Evolutionary conservation across 2,797 vertebrate species (phyloP).

Genomic region (Coluber constrictor): DNA sequence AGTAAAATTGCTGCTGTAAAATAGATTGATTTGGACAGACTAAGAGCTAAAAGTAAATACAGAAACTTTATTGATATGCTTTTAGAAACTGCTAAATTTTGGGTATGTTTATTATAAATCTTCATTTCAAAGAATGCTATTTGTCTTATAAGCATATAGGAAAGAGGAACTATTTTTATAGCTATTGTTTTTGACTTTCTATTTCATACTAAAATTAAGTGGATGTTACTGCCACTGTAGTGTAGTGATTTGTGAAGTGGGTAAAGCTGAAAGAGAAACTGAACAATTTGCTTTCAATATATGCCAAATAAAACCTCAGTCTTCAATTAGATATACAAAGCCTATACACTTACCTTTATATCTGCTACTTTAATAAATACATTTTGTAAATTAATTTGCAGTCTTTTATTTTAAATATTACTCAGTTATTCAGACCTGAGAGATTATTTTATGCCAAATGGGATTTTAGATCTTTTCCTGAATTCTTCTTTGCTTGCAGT

Average conservation of each 20-base stretch:
- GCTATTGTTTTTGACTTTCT: background rate
- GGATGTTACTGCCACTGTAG: background rate
- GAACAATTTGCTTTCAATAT: background rate
- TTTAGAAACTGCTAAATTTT: background rate
- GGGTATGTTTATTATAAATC: background rate
- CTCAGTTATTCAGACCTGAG: background rate
- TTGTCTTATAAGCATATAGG: conserved; percentile 3
- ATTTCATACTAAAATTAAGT: background rate
- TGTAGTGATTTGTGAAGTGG: background rate
- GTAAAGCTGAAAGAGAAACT: background rate
- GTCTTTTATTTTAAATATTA: background rate
- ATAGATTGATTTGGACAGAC: background rate
- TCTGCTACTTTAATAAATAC: conserved; percentile 12
- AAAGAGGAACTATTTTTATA: conserved; percentile 39
- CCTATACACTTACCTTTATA: background rate
- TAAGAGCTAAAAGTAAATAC: background rate
- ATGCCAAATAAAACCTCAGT: conserved; percentile 10
- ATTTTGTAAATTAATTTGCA: background rate
- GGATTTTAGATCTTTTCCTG: background rate
- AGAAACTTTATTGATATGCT: background rate
- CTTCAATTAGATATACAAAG: background rate
- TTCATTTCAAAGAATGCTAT: conserved; percentile 1
- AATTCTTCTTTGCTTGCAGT: background rate
- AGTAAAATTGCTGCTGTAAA: background rate
- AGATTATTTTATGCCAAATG: background rate